phyloP scores from a whole-genome alignment of 37 sponge, comb jelly and placozoan species.

The Theonella swinhoei region DNA sequence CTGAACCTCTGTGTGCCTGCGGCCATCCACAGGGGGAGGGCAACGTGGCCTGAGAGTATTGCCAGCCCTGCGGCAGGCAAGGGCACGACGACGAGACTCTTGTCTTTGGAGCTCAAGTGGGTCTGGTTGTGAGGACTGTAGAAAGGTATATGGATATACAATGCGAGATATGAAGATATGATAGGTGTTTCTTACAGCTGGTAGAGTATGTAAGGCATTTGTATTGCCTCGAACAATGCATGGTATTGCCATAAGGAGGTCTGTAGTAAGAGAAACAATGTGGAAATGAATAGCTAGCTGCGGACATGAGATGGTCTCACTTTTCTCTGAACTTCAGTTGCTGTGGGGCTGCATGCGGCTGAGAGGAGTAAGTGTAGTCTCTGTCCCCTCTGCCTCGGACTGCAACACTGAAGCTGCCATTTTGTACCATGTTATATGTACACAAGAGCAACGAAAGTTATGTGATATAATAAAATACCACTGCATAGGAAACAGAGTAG shows the following conservation, averaged over 20 bases:
- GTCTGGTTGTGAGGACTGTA: constrained; percentile 89
- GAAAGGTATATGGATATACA: not conserved
- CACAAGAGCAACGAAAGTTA: too few relatives aligned
- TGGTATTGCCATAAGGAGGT: constrained; percentile 84
- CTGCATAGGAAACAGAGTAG: too few relatives aligned
- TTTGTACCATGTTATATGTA: too few relatives aligned
- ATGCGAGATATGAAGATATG: too few relatives aligned
- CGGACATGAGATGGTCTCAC: not conserved
- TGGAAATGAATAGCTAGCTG: too few relatives aligned
- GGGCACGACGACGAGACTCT: constrained; percentile 79
- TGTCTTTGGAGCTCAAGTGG: constrained; percentile 95
- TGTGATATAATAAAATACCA: too few relatives aligned
- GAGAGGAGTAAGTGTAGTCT: constrained; percentile 96
- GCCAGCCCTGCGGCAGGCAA: constrained; percentile 79
- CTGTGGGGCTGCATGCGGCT: constrained; percentile 86
- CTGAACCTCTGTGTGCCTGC: constrained; percentile 97
- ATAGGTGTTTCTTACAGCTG: constrained; percentile 91
- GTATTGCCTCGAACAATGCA: constrained; percentile 98
- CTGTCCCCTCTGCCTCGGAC: constrained; percentile 44
- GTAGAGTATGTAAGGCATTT: constrained; percentile 91
- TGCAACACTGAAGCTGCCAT: constrained; percentile 49
- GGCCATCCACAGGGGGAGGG: constrained; percentile 92
- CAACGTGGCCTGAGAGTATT: constrained; percentile 78
- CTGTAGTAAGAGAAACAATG: not conserved
- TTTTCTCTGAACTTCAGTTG: constrained; percentile 74